Conservation (phyloP, 2,888 invertebrate species). For the Chromoteleia sp. region DNA sequence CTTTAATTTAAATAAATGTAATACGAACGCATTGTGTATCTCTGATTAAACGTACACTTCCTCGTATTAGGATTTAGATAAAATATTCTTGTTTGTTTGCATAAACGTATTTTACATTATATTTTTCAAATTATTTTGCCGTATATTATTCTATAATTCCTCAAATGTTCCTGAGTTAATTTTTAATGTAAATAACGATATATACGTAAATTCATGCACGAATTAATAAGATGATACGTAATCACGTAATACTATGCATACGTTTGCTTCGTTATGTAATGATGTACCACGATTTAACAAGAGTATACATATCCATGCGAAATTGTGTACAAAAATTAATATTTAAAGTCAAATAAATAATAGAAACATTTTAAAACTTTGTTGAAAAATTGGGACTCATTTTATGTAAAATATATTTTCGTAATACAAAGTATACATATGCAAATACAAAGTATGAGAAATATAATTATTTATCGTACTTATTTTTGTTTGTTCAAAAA, state of each 20-base stretch:
- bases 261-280: constrained; percentile 1
- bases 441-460: too few species aligned
- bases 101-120: not conserved
- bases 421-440: too few species aligned
- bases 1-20: constrained; percentile 11
- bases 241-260: constrained; percentile 14
- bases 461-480: too few species aligned
- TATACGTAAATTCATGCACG: constrained; percentile 13
- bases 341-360: too few species aligned
- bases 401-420: too few species aligned
- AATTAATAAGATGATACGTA: constrained; percentile 20
- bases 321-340: not conserved
- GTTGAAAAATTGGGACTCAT: too few species aligned
- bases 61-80: not conserved
- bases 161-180: constrained; percentile 1
- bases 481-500: too few species aligned
- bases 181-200: not conserved
- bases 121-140: not conserved
- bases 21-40: not conserved
- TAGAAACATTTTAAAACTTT: too few species aligned
- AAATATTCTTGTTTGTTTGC: not conserved
- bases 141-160: constrained; percentile 1
- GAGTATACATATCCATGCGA: not conserved
- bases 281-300: constrained; percentile 1
- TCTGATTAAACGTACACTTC: not conserved